Evolutionary conservation across 2,888 invertebrate species (phyloP).

Genomic region (Hypsopygia costalis): DNA sequence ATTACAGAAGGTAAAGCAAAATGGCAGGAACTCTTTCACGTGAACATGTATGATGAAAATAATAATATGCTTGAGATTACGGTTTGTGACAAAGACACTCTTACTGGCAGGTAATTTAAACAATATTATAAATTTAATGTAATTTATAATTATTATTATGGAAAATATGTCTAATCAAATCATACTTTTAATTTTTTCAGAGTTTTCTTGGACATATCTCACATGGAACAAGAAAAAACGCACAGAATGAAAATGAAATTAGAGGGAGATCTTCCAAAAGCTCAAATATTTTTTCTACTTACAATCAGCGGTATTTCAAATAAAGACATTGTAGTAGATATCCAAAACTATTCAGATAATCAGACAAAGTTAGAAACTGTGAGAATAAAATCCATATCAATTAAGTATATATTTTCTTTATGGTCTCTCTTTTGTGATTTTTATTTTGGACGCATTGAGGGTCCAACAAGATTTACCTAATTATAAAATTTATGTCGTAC

Average conservation of each 20-base stretch:
- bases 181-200: slow-evolving; percentile 35
- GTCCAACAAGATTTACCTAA: too few relatives aligned
- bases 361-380: slow-evolving; percentile 80
- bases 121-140: too few relatives aligned
- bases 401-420: neutral
- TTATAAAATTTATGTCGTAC: too few relatives aligned
- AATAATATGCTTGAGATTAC: slow-evolving; percentile 87
- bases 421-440: too few relatives aligned
- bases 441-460: too few relatives aligned
- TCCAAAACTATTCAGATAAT: slow-evolving; percentile 88
- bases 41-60: slow-evolving; percentile 94
- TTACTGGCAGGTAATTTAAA: slow-evolving; percentile 70
- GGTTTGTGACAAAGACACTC: slow-evolving; percentile 89
- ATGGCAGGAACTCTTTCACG: slow-evolving; percentile 97
- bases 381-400: slow-evolving; percentile 83
- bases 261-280: slow-evolving; percentile 86
- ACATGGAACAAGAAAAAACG: slow-evolving; percentile 91
- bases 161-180: neutral
- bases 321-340: slow-evolving; percentile 91
- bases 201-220: slow-evolving; percentile 87
- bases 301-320: slow-evolving; percentile 96
- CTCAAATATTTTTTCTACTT: slow-evolving; percentile 88
- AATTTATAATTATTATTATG: neutral
- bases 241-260: slow-evolving; percentile 91
- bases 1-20: slow-evolving; percentile 78